Conservation (phyloP, 1,140 invertebrate species). For the Oedothorax gibbosus region DNA sequence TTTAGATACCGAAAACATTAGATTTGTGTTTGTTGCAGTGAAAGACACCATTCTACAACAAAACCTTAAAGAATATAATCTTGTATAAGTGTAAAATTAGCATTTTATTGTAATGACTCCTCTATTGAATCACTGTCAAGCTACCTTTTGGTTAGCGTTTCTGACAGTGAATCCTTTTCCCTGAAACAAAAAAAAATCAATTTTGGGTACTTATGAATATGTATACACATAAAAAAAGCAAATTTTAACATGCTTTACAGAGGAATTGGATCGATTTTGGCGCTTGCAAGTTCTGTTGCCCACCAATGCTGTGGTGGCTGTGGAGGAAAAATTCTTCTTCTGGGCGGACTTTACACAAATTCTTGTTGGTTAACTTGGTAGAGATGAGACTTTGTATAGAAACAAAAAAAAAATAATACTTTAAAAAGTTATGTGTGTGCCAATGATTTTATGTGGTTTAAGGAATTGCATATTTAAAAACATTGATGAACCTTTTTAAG, state of each 20-base stretch:
- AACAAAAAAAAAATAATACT: slow-evolving; percentile 23
- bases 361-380: slow-evolving; percentile 15
- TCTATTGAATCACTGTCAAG: slow-evolving; percentile 45
- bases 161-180: slow-evolving; percentile 36
- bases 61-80: slow-evolving; percentile 98
- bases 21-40: slow-evolving; percentile 99
- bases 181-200: slow-evolving; percentile 41
- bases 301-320: slow-evolving; percentile 19
- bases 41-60: slow-evolving; percentile 99
- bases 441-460: slow-evolving; percentile 30
- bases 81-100: slow-evolving; percentile 73
- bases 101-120: slow-evolving; percentile 46
- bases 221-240: slow-evolving; percentile 44
- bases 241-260: slow-evolving; percentile 30
- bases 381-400: slow-evolving; percentile 25
- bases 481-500: slow-evolving; percentile 44
- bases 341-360: slow-evolving; percentile 28
- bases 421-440: slow-evolving; percentile 46
- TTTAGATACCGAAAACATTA: slow-evolving; percentile 99
- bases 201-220: slow-evolving; percentile 54
- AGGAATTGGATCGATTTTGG: slow-evolving; percentile 32
- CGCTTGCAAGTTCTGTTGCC: background rate
- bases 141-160: slow-evolving; percentile 59
- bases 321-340: slow-evolving; percentile 13
- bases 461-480: background rate